Percentiles rank a stretch among this genome's conserved stretches.
phyloP scores from a whole-genome alignment of 1,140 invertebrate genomes.

The Mamestra configurata region DNA sequence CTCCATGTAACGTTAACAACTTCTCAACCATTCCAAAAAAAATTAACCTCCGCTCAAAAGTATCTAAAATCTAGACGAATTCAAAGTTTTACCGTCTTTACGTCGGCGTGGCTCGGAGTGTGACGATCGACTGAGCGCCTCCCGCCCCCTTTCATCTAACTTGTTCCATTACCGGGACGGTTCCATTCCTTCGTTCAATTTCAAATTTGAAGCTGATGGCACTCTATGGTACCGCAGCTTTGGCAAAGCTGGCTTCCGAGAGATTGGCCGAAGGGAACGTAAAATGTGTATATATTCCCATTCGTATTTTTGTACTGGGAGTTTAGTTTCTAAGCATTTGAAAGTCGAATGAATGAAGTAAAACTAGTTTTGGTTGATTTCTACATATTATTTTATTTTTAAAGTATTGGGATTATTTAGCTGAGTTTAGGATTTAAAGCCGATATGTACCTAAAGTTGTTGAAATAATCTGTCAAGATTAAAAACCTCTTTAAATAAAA shows the following conservation, averaged over 20 bases:
- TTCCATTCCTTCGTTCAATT: constrained; percentile 85
- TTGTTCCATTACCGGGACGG: constrained; percentile 83
- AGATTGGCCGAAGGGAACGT: constrained; percentile 41
- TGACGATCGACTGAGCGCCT: constrained; percentile 57
- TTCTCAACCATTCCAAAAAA: not conserved
- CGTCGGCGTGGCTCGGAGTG: constrained; percentile 49
- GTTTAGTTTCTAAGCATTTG: no score
- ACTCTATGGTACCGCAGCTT: constrained; percentile 78
- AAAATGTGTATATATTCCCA: constrained; percentile 8
- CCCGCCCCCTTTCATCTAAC: constrained; percentile 82
- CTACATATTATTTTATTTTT: no score
- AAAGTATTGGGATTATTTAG: no score
- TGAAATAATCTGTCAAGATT: no score
- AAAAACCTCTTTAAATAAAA: no score
- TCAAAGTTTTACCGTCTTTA: constrained; percentile 71
- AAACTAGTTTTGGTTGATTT: no score
- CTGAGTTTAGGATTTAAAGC: no score
- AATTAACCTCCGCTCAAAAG: constrained; percentile 71
- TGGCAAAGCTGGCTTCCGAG: constrained; percentile 36
- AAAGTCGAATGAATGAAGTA: no score
- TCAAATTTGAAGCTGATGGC: constrained; percentile 85
- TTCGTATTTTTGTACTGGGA: not conserved
- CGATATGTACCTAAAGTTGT: no score
- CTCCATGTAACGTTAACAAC: not conserved
- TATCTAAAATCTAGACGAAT: constrained; percentile 67